phyloP scores from a whole-genome alignment of 2,888 invertebrate genomes.

The Galerucella calmariensis region DNA sequence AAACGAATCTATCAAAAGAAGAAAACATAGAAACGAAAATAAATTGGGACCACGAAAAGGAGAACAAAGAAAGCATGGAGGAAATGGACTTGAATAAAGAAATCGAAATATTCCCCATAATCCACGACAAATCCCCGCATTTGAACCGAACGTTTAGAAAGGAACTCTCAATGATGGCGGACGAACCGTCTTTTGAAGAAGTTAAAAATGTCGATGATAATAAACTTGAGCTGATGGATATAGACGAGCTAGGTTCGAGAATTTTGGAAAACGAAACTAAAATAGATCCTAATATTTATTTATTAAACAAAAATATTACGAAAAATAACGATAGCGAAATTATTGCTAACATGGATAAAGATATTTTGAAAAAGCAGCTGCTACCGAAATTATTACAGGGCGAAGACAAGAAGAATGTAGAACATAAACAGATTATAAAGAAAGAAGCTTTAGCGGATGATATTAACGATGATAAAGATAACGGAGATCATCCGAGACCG shows the following conservation, averaged over 20 bases:
- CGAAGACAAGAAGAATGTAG: constrained; percentile 36
- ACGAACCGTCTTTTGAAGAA: constrained; percentile 23
- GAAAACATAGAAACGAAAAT: constrained; percentile 6
- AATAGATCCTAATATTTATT: constrained; percentile 65
- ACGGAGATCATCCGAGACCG: constrained; percentile 57
- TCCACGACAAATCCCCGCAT: constrained; percentile 55
- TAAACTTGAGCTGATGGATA: constrained; percentile 22
- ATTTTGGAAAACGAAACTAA: constrained; percentile 16
- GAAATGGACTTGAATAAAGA: constrained; percentile 59
- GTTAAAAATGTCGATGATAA: constrained; percentile 19
- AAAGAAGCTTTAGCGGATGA: constrained; percentile 1
- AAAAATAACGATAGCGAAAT: constrained; percentile 53
- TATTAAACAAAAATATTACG: constrained; percentile 61
- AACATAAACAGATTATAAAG: neutral
- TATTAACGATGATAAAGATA: constrained; percentile 30
- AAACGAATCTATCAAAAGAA: constrained; percentile 2
- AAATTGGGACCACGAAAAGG: constrained; percentile 9
- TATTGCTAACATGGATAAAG: constrained; percentile 32
- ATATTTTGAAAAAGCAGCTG: constrained; percentile 49
- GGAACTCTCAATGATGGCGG: constrained; percentile 55
- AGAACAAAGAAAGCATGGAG: constrained; percentile 13
- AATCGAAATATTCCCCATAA: constrained; percentile 59
- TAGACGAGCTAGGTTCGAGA: constrained; percentile 3
- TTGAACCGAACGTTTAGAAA: constrained; percentile 62
- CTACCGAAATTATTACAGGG: constrained; percentile 51